Conservation (phyloP, 2,888 invertebrate species). For the Xylophagus ater region DNA sequence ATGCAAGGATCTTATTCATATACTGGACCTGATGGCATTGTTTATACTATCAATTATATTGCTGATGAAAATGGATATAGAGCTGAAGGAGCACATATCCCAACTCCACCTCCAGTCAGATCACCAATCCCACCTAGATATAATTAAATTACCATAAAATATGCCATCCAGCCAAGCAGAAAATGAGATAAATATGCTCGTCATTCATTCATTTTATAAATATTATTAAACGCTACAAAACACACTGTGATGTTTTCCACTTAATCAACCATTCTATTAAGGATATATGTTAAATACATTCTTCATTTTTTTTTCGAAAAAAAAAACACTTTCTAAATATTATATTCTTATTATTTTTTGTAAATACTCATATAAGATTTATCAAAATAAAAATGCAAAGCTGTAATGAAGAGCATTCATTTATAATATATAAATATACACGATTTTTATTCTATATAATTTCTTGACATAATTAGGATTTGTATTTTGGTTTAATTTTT, state of each 20-base stretch:
- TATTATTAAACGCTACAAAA: neutral
- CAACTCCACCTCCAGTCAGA: slow-evolving; percentile 37
- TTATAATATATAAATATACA: too few relatives aligned
- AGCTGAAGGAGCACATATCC: slow-evolving; percentile 41
- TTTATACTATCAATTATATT: slow-evolving; percentile 43
- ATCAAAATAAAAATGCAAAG: too few relatives aligned
- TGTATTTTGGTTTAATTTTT: too few relatives aligned
- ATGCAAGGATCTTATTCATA: slow-evolving; percentile 48
- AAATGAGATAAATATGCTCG: neutral
- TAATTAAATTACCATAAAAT: slow-evolving; percentile 13
- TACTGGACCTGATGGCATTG: slow-evolving; percentile 47
- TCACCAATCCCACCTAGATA: slow-evolving; percentile 21
- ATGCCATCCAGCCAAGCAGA: neutral
- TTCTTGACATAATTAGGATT: too few relatives aligned
- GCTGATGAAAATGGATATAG: slow-evolving; percentile 43
- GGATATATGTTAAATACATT: too few relatives aligned
- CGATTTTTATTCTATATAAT: too few relatives aligned
- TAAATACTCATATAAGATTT: too few relatives aligned
- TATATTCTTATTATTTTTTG: too few relatives aligned
- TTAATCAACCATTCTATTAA: neutral
- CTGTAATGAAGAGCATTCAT: too few relatives aligned
- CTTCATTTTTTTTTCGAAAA: too few relatives aligned
- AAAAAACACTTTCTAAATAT: too few relatives aligned
- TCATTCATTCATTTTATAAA: neutral
- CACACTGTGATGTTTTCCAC: neutral